Evolutionary conservation across 2,888 invertebrate genomes (phyloP), one percentile per base, ranked within the genome.

Genomic region (Volucella bombylans): DNA sequence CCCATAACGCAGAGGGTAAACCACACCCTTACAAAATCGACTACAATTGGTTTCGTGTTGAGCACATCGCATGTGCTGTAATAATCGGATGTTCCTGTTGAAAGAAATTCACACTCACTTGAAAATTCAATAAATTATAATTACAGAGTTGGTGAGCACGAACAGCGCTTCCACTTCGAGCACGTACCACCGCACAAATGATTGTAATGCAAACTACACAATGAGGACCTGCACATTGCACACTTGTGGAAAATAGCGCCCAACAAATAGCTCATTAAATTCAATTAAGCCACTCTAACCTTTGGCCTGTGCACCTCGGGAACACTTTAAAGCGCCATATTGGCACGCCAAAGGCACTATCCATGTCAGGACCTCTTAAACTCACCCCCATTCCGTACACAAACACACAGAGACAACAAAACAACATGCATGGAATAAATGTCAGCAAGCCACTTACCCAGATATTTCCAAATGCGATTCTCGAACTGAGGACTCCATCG

Each of bases 381-480:
- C 14, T 23, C 2, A 67, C n/a, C 31, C n/a, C 69, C 54, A 55
- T 11, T 43, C 9, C 15, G 8, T 12, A 9, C 8, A 45, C 2
- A 47, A 23, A 18, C 10, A 43, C 15, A 31, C 11, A 39, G 15
- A 23, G 8, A 31, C 54, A 12, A 55, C 41, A 23, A 14, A 38
- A 47, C 18, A 49, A 18, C 11, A 18, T 10, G 14, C n/a, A 15
- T 31, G 12, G 43, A 18, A 54, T 59, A 80, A 71, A 55, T 80
- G 67, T 81, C 72, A 83, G 65, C 68, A 61, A 80, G 55, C 77
- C 80, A 87, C 89, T 90, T 89, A 92, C 91, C 91, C 88, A 91
- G 91, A 89, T 91, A 90, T 87, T 91, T 91, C 91, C 91, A 91
- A 86, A 91, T 91, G 86, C 90, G 90, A 88, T 89, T 90, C 87